These are phyloP conservation scores for Hoplodrina blanda DNA, from an alignment of 2,888 invertebrate genomes.

Conservation along the genomic window DNA sequence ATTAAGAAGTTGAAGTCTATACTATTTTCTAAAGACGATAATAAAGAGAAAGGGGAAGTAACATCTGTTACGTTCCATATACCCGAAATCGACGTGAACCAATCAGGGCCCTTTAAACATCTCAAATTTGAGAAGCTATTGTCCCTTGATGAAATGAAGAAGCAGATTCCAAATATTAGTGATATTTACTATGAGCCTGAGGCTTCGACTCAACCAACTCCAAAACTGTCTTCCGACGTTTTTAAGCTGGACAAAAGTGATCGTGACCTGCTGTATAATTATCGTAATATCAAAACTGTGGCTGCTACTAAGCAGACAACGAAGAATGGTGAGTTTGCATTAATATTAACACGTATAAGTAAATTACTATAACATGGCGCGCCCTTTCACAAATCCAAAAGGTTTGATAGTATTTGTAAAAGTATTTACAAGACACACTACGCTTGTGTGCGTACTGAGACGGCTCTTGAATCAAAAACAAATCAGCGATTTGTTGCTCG, in stretches of 20 bases:
- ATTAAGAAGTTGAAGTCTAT: constrained; percentile 74
- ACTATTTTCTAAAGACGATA: constrained; percentile 55
- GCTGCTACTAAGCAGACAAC: background rate
- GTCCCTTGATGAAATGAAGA: constrained; percentile 68
- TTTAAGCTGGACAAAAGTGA: constrained; percentile 42
- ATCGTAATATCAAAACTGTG: background rate
- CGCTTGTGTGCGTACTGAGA: no score
- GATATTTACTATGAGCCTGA: constrained; percentile 22
- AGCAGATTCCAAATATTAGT: constrained; percentile 74
- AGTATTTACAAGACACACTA: no score
- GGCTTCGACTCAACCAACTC: background rate
- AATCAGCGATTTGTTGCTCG: no score
- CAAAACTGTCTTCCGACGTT: background rate
- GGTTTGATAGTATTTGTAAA: no score
- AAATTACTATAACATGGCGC: no score
- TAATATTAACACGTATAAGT: no score
- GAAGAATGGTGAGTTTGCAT: background rate
- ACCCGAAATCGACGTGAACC: constrained; percentile 65
- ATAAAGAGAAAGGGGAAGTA: constrained; percentile 31
- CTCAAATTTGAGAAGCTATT: constrained; percentile 62
- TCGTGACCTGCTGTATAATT: constrained; percentile 9
- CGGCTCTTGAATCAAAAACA: no score
- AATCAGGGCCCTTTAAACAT: constrained; percentile 43
- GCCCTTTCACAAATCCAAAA: no score
- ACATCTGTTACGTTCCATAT: background rate